Conservation (phyloP, 2,113 vertebrate genomes). For the Eurystomus gularis region DNA sequence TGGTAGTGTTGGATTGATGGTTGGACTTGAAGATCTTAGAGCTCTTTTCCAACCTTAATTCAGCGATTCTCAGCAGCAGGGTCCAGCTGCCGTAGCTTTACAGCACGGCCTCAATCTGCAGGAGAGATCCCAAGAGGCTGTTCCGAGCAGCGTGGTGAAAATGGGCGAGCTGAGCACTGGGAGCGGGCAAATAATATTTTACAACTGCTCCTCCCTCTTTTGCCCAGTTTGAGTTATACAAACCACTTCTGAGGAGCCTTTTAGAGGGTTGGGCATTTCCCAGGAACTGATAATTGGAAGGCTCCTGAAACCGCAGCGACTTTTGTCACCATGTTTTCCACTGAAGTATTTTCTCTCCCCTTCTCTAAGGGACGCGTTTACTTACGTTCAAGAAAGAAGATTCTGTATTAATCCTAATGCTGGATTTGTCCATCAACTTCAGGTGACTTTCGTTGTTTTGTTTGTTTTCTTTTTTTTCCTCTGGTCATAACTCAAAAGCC, state of each 20-base stretch:
- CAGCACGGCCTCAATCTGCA: too few species aligned
- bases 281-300: background rate
- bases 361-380: conserved; percentile 90
- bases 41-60: too few species aligned
- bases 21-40: too few species aligned
- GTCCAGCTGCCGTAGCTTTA: too few species aligned
- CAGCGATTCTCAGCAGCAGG: too few species aligned
- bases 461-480: background rate
- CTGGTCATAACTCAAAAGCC: background rate
- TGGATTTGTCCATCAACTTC: conserved; percentile 98
- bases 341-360: background rate
- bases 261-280: too few species aligned
- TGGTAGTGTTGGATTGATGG: too few species aligned
- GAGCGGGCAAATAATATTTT: background rate
- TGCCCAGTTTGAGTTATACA: background rate
- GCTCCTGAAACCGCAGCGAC: background rate
- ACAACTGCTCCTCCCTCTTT: background rate
- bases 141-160: background rate
- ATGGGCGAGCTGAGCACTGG: background rate
- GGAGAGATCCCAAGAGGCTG: background rate
- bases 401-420: conserved; percentile 99
- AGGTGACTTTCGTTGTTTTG: conserved; percentile 86
- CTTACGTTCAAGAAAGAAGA: conserved; percentile 96
- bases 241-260: background rate
- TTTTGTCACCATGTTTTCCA: background rate